A percentile compares a stretch with the other conserved stretches of the same genome.
Evolutionary conservation across 2,113 vertebrate species (phyloP).

Genomic region (Aptenodytes patagonicus): DNA sequence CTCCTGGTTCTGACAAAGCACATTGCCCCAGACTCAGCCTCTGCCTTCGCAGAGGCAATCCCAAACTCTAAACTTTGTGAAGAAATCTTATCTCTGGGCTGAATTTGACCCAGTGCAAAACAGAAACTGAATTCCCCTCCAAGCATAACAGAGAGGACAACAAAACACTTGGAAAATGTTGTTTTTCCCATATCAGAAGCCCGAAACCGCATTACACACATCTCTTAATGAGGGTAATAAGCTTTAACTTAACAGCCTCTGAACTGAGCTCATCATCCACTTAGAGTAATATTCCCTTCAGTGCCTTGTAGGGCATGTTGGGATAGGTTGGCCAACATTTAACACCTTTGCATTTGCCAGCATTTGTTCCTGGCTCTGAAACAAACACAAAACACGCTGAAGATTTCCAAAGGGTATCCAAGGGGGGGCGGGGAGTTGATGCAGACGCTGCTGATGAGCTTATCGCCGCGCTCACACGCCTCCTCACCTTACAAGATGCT

Average conservation of each 20-base stretch:
- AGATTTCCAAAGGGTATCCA: background rate
- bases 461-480: background rate
- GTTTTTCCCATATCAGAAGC: background rate
- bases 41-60: background rate
- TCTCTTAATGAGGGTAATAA: conserved; percentile 43
- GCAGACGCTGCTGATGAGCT: background rate
- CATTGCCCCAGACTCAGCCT: background rate
- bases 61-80: background rate
- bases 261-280: conserved; percentile 42
- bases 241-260: conserved; percentile 24
- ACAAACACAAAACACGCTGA: background rate
- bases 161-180: conserved; percentile 5
- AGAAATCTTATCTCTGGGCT: background rate
- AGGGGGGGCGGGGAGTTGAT: background rate
- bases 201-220: conserved; percentile 1
- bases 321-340: conserved; percentile 27
- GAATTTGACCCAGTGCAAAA: background rate
- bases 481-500: background rate
- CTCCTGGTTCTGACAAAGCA: background rate
- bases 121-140: conserved; percentile 1
- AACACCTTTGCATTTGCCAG: conserved; percentile 40
- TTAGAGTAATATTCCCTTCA: conserved; percentile 20
- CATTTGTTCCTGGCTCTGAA: conserved; percentile 35
- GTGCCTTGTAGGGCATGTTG: background rate
- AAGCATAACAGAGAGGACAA: background rate